Conservation (phyloP, 2,113 vertebrate genomes). For the Nannobrachium achirus region DNA sequence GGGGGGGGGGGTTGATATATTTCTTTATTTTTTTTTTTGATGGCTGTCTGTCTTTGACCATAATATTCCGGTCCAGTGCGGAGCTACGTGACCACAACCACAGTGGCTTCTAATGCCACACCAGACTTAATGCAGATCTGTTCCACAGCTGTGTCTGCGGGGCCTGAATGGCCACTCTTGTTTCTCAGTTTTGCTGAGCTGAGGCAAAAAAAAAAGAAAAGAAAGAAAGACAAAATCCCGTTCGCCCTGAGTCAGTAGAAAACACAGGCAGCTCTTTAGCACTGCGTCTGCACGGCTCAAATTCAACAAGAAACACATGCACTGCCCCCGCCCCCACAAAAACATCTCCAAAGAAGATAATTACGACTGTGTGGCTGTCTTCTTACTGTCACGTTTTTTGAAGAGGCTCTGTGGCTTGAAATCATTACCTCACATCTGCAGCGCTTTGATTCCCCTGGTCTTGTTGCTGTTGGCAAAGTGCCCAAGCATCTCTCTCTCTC, state of each 20-base stretch:
- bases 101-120: constrained; percentile 14
- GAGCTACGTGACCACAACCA: constrained; percentile 31
- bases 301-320: constrained; percentile 25
- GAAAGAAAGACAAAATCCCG: constrained; percentile 25
- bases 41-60: constrained; percentile 7
- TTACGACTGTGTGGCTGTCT: constrained; percentile 22
- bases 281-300: background rate
- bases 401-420: constrained; percentile 40
- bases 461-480: constrained; percentile 62
- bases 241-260: constrained; percentile 59
- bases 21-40: too few relatives aligned
- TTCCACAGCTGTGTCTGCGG: constrained; percentile 64
- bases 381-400: constrained; percentile 14
- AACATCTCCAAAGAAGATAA: constrained; percentile 28
- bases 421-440: constrained; percentile 52
- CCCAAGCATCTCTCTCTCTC: constrained; percentile 40
- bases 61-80: constrained; percentile 12
- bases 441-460: constrained; percentile 53
- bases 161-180: constrained; percentile 61
- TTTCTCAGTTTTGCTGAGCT: constrained; percentile 59
- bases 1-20: background rate
- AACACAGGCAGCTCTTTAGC: constrained; percentile 3
- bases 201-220: constrained; percentile 25
- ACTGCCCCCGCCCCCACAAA: constrained; percentile 13
- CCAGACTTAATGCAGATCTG: constrained; percentile 54